A percentile compares a stretch with the other conserved stretches of the same genome.
Conservation (phyloP, 2,113 vertebrate species). For the Verasper variegatus region DNA sequence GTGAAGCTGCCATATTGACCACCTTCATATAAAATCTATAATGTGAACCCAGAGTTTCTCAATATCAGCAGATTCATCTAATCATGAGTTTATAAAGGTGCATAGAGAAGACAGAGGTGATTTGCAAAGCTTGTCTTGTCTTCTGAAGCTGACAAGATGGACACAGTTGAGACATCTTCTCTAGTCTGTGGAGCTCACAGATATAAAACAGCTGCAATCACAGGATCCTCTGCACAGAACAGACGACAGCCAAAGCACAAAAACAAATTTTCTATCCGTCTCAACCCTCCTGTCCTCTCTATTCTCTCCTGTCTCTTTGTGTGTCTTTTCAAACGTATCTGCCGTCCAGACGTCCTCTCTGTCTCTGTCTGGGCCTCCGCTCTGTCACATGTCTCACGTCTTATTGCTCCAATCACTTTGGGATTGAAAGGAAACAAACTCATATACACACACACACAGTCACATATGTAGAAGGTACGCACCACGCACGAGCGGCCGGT, state of each 20-base stretch:
- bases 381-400: conserved; percentile 24
- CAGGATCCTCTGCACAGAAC: conserved; percentile 4
- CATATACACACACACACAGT: no score
- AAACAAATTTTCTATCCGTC: conserved; percentile 13
- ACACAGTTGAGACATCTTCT: background rate
- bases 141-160: conserved; percentile 16
- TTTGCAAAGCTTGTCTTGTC: background rate
- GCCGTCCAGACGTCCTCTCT: conserved; percentile 30
- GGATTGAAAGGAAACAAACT: background rate
- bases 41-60: no score
- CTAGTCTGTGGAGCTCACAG: background rate
- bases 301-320: conserved; percentile 29
- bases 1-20: no score
- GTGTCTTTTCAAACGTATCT: conserved; percentile 48
- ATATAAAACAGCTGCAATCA: conserved; percentile 53
- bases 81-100: no score
- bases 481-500: conserved; percentile 23
- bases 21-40: no score
- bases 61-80: no score
- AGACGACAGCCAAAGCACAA: conserved; percentile 2
- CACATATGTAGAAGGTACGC: background rate
- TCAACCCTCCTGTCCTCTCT: conserved; percentile 8
- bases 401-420: conserved; percentile 7
- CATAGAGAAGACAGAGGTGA: background rate
- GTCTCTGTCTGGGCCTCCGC: conserved; percentile 27